Percentiles rank a stretch among this genome's conserved stretches.
phyloP scores from a whole-genome alignment of 2,113 vertebrate species.

The Gallinago media region DNA sequence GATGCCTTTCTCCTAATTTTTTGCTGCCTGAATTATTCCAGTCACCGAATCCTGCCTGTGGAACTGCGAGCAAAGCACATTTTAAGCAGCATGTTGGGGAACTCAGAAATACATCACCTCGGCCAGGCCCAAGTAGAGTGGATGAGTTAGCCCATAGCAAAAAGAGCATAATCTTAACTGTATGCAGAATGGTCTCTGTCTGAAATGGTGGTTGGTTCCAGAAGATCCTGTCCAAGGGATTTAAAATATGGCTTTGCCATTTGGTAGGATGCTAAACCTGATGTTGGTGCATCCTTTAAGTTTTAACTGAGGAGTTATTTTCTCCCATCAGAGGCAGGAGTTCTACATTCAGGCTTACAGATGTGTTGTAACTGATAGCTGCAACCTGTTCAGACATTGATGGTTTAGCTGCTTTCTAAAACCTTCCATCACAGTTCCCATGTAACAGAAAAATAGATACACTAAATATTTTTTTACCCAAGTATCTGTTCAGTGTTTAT shows the following conservation, averaged over 20 bases:
- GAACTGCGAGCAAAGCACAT: neutral
- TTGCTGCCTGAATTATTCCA: neutral
- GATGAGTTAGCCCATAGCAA: neutral
- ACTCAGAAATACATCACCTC: neutral
- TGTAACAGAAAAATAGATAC: neutral
- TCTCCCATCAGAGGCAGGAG: neutral
- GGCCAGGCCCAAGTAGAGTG: neutral
- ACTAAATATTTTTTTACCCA: too few species aligned
- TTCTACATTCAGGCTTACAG: neutral
- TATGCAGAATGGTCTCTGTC: fast-evolving
- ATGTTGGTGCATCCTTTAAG: neutral
- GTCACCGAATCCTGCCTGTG: neutral
- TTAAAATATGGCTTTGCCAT: neutral
- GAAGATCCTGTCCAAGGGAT: neutral
- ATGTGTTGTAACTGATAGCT: neutral
- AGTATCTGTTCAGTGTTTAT: neutral
- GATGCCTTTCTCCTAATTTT: neutral
- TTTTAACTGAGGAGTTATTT: neutral
- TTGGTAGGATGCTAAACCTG: neutral
- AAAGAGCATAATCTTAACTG: neutral
- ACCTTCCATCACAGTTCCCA: fast-evolving
- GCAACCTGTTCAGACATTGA: neutral
- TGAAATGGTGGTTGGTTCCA: neutral
- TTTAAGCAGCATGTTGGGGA: neutral
- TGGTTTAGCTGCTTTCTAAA: neutral